phyloP scores from a whole-genome alignment of 2,113 vertebrate genomes.

The Corythoichthys intestinalis region DNA sequence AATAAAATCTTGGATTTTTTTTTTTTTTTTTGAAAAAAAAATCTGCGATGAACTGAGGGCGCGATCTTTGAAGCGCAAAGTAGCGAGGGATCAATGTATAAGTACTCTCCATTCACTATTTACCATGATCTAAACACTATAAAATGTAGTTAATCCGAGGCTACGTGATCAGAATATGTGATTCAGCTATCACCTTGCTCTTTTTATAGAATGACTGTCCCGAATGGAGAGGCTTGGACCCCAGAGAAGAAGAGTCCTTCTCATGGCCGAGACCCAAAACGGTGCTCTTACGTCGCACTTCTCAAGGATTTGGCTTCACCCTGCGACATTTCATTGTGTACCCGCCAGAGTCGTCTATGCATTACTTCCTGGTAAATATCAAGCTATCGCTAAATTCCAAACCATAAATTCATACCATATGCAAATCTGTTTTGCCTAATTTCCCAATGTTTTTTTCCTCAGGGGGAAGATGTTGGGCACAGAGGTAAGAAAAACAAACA shows the following conservation, averaged over 20 bases:
- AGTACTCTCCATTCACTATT: too few relatives aligned
- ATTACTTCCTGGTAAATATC: slow-evolving; percentile 79
- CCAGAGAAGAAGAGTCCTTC: slow-evolving; percentile 84
- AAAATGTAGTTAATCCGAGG: too few relatives aligned
- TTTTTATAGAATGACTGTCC: slow-evolving; percentile 55
- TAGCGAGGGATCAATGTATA: too few relatives aligned
- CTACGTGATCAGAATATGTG: neutral
- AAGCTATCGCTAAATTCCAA: neutral
- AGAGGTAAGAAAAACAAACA: slow-evolving; percentile 74
- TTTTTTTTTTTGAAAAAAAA: too few relatives aligned
- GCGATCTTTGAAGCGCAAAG: too few relatives aligned
- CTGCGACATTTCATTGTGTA: slow-evolving; percentile 98
- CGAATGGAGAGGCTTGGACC: slow-evolving; percentile 50
- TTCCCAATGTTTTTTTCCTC: slow-evolving; percentile 23
- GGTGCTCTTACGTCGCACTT: slow-evolving; percentile 80
- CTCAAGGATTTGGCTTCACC: slow-evolving; percentile 93
- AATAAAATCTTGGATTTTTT: too few relatives aligned
- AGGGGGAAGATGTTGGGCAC: slow-evolving; percentile 92
- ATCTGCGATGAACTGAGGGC: too few relatives aligned
- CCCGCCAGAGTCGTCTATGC: slow-evolving; percentile 89
- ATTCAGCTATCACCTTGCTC: neutral
- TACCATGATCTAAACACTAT: too few relatives aligned
- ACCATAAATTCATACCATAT: neutral
- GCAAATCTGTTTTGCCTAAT: slow-evolving; percentile 14
- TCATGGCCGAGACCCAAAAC: slow-evolving; percentile 93